phyloP scores from a whole-genome alignment of 2,113 vertebrate genomes.

The Rallus limicola region DNA sequence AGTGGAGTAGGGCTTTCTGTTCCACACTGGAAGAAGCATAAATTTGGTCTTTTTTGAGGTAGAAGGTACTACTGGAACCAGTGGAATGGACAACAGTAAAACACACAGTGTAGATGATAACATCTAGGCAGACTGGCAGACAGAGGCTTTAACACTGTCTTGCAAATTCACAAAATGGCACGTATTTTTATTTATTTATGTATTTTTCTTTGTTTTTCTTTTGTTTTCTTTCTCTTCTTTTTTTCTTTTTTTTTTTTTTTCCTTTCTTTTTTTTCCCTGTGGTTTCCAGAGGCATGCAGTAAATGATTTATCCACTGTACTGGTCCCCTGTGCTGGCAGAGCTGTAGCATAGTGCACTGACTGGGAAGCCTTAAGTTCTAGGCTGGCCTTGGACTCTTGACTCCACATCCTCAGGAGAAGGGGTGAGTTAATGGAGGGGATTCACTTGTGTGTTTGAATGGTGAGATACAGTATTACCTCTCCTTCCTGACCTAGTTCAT shows the following conservation, averaged over 20 bases:
- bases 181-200: slow-evolving; percentile 52
- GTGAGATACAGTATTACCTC: not conserved
- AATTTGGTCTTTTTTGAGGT: not conserved
- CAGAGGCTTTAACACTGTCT: not conserved
- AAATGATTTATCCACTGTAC: slow-evolving; percentile 36
- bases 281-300: slow-evolving; percentile 60
- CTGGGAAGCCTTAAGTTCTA: slow-evolving; percentile 51
- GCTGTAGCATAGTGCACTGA: slow-evolving; percentile 58
- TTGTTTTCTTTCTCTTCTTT: too few species aligned
- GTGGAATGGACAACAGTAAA: not conserved
- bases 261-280: not conserved
- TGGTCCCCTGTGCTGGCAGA: slow-evolving; percentile 51
- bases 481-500: not conserved
- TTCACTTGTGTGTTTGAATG: slow-evolving; percentile 25
- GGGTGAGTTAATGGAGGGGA: slow-evolving; percentile 45
- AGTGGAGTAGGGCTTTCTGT: not conserved
- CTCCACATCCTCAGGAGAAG: slow-evolving; percentile 57
- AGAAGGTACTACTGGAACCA: not conserved
- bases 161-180: not conserved
- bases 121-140: not conserved
- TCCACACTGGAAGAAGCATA: not conserved
- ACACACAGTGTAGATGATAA: not conserved
- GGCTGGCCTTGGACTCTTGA: slow-evolving; percentile 56
- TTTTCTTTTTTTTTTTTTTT: too few species aligned
- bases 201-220: not conserved